A percentile compares a stretch with the other conserved stretches of the same genome.
These are phyloP conservation scores for Parnassius apollo DNA, from an alignment of 2,888 invertebrate species.

Conservation along the genomic window DNA sequence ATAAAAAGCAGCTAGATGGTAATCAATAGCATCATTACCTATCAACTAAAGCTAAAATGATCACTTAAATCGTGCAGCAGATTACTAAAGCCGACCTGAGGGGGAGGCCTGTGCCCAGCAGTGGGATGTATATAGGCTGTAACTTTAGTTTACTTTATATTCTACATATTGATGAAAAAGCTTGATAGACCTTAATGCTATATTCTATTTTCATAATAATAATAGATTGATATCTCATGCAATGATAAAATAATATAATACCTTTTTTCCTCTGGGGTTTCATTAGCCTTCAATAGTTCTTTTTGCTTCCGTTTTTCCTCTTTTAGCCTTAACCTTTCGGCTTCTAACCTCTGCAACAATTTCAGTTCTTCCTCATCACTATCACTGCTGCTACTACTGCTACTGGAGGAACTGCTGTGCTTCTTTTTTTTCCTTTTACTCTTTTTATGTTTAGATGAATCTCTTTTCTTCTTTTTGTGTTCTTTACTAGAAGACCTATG, in stretches of 20 bases:
- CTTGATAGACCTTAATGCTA: too few species aligned
- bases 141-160: too few species aligned
- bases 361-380: constrained; percentile 81
- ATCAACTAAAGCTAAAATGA: too few species aligned
- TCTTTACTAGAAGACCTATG: constrained; percentile 48
- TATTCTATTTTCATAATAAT: too few species aligned
- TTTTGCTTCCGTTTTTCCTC: constrained; percentile 86
- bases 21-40: too few species aligned
- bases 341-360: constrained; percentile 86
- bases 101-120: too few species aligned
- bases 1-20: too few species aligned
- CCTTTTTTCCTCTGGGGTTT: constrained; percentile 97
- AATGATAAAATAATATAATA: constrained; percentile 30
- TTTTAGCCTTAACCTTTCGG: constrained; percentile 83
- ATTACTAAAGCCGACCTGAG: too few species aligned
- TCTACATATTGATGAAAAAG: too few species aligned
- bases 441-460: constrained; percentile 45
- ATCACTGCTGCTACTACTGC: constrained; percentile 64
- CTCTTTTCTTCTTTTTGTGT: constrained; percentile 32
- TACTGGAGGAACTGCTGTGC: constrained; percentile 45
- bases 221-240: too few species aligned
- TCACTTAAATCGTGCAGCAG: too few species aligned
- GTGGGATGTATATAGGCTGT: too few species aligned
- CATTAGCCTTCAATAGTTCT: constrained; percentile 90
- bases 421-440: constrained; percentile 60